Evolutionary conservation across 2,888 invertebrate genomes (phyloP).

Genomic region (Tuta absoluta): DNA sequence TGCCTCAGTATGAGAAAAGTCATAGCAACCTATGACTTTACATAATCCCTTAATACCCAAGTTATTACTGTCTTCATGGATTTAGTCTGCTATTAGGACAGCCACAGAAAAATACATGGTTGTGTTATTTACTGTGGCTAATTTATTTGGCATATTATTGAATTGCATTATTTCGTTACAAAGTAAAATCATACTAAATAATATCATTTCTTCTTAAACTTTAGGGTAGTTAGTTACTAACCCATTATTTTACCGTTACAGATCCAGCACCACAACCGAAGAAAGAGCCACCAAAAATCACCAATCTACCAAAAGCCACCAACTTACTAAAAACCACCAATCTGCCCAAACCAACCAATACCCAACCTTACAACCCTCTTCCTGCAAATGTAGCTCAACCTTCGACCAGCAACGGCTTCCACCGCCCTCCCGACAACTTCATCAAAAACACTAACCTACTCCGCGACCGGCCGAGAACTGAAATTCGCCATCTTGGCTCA

Average conservation of each 20-base stretch:
- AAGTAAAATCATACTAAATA: background rate
- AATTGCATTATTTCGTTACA: too few relatives aligned
- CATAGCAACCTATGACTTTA: too few relatives aligned
- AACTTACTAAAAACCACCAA: slow-evolving; percentile 31
- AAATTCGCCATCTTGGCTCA: slow-evolving; percentile 23
- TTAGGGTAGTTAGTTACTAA: too few relatives aligned
- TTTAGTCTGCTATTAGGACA: too few relatives aligned
- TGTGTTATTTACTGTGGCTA: too few relatives aligned
- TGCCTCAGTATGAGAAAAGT: too few relatives aligned
- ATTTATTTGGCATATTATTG: too few relatives aligned
- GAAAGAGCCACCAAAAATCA: slow-evolving; percentile 38
- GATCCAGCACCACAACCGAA: slow-evolving; percentile 73
- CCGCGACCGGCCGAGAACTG: slow-evolving; percentile 23
- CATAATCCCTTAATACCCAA: too few relatives aligned
- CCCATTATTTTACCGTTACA: slow-evolving; percentile 40
- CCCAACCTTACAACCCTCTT: background rate
- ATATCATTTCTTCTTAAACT: background rate
- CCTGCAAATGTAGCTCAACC: slow-evolving; percentile 28
- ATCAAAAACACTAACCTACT: slow-evolving; percentile 33
- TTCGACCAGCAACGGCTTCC: slow-evolving; percentile 22
- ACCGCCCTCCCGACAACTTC: background rate
- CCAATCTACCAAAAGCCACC: slow-evolving; percentile 32
- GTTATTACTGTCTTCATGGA: too few relatives aligned
- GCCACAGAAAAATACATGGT: too few relatives aligned
- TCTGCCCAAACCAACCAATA: slow-evolving; percentile 31